phyloP scores from a whole-genome alignment of 2,888 invertebrate species.

The Drosophila leonis region DNA sequence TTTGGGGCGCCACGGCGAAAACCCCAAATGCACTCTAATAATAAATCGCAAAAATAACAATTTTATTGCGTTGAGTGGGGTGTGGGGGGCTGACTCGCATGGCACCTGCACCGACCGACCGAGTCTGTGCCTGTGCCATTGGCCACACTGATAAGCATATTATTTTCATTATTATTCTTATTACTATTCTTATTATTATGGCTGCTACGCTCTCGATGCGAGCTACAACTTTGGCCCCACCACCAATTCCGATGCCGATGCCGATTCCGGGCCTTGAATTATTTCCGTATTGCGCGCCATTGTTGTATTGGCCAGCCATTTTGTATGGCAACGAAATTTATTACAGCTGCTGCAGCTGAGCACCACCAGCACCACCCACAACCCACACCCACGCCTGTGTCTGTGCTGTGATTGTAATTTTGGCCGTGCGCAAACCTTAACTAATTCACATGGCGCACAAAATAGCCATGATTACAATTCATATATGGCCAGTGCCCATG shows the following conservation, averaged over 20 bases:
- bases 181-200: constrained; percentile 75
- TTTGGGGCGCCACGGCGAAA: constrained; percentile 20
- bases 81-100: no score
- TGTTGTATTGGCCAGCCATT: constrained; percentile 52
- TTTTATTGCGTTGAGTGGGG: no score
- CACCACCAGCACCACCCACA: constrained; percentile 1
- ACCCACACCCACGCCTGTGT: not conserved
- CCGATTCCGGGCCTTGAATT: constrained; percentile 44
- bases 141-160: constrained; percentile 73
- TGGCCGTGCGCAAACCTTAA: constrained; percentile 39
- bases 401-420: constrained; percentile 19
- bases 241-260: constrained; percentile 14
- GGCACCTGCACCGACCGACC: constrained; percentile 26
- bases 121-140: not conserved
- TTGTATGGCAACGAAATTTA: constrained; percentile 65
- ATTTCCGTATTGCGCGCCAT: constrained; percentile 44
- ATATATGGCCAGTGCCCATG: constrained; percentile 26
- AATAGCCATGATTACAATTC: constrained; percentile 73
- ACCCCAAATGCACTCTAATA: constrained; percentile 81
- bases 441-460: constrained; percentile 67
- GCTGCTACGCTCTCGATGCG: constrained; percentile 24
- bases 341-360: constrained; percentile 62
- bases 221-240: constrained; percentile 5
- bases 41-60: constrained; percentile 80
- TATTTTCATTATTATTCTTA: constrained; percentile 70